Base-by-base conservation (phyloP, 2,797 vertebrate species). In the Anguilla pacifica region DNA sequence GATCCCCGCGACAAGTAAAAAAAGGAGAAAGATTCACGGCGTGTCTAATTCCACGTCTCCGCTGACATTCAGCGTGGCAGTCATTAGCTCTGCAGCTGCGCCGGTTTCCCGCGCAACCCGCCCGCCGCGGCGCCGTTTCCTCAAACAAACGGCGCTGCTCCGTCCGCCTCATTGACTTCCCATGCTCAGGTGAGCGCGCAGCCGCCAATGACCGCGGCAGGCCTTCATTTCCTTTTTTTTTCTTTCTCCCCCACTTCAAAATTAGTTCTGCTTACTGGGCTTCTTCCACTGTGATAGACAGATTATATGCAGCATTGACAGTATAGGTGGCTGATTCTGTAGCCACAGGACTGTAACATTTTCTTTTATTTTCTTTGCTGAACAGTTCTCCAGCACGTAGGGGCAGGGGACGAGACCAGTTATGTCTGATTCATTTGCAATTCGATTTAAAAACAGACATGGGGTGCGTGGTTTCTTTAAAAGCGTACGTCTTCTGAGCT, bases 1-100 rank as follows among this genome's bases (percentile, higher is more conserved):
- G 49, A 55, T 53, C 61, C 79, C 43, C 7, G 39, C 6, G 2
- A 51, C 31, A 28, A 64, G 2, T 5, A 3, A 28, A 67, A 67
- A n/a, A n/a, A 25, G 25, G 1, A 3, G 25, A 25, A 67, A 67
- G 6, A 67, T n/a, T 67, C 4, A 2, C 59, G 43, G 25, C 22
- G 59, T 6, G 46, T 53, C 87, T 84, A 55, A 25, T 64, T 35
- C 39, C 55, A 74, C n/a, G n/a, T 85, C 87, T 84, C 82, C 17
- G 64, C 82, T 85, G 87, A 85, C 83, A 85, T 87, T 87, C 28
- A 17, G n/a, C 31, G 31, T 31, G n/a, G 13, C 51, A 39, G 51
- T 53, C 67, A 57, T 77, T 83, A 84, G 82, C 11, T 74, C 3
- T 28, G 61, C 22, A 17, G 28, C 55, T 74, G 49, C 51, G 31